Evolutionary conservation across 2,888 invertebrate species (phyloP).

Genomic region (Tenthredo notha): DNA sequence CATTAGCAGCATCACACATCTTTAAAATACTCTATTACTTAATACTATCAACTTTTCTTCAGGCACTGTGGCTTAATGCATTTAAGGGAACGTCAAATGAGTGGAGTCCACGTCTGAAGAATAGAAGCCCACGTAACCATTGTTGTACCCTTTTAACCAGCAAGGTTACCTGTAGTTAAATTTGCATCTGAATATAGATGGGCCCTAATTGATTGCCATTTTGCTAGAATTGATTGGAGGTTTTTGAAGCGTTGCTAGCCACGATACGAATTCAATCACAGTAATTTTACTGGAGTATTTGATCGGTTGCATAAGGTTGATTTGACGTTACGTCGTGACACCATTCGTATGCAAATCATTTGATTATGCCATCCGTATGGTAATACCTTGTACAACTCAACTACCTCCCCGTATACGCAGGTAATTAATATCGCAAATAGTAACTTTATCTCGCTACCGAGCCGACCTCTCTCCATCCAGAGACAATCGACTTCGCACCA

Average conservation of each 20-base stretch:
- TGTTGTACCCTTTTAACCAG: constrained; percentile 5
- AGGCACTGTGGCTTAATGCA: not conserved
- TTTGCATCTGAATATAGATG: constrained; percentile 48
- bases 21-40: not conserved
- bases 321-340: constrained; percentile 26
- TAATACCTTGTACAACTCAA: not conserved
- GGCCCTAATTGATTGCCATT: constrained; percentile 35
- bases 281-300: constrained; percentile 2
- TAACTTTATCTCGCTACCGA: constrained; percentile 27
- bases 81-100: constrained; percentile 3
- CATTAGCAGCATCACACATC: not conserved
- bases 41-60: constrained; percentile 29
- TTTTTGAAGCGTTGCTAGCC: constrained; percentile 18
- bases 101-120: not conserved
- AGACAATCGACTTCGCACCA: constrained; percentile 32
- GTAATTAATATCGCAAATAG: constrained; percentile 40
- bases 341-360: constrained; percentile 49
- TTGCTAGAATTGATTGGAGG: constrained; percentile 24
- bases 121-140: constrained; percentile 51
- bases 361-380: constrained; percentile 38
- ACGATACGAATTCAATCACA: constrained; percentile 31
- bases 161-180: constrained; percentile 1
- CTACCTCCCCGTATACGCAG: not conserved
- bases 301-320: constrained; percentile 35
- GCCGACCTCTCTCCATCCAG: constrained; percentile 20